Conservation (phyloP, 2,888 invertebrate genomes). For the Cecidostiba fungosa region DNA sequence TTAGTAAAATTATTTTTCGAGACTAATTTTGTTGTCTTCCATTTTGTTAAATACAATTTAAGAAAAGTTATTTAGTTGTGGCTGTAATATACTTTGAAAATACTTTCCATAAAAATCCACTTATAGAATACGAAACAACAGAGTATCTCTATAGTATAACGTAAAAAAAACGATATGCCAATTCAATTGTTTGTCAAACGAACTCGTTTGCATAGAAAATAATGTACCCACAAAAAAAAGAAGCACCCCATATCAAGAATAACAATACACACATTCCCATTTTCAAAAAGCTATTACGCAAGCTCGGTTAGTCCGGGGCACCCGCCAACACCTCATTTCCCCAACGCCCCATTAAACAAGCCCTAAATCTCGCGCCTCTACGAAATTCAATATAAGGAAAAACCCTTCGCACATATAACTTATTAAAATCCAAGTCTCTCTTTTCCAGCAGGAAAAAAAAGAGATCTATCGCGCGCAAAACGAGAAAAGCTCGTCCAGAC, state of each 20-base stretch:
- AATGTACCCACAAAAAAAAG: background rate
- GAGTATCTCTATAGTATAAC: no score
- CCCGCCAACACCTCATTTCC: constrained; percentile 15
- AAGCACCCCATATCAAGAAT: background rate
- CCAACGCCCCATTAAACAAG: constrained; percentile 58
- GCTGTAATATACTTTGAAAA: no score
- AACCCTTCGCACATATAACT: constrained; percentile 25
- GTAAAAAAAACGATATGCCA: no score
- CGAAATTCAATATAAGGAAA: constrained; percentile 35
- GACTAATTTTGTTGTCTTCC: no score
- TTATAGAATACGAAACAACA: no score
- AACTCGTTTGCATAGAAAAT: background rate
- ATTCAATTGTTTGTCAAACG: no score
- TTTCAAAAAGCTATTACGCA: constrained; percentile 32
- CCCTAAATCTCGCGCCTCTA: background rate
- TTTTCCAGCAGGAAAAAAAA: constrained; percentile 34
- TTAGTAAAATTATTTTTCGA: no score
- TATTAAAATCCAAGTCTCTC: constrained; percentile 48
- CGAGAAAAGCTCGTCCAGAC: constrained; percentile 6
- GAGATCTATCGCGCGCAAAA: constrained; percentile 48
- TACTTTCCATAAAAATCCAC: no score
- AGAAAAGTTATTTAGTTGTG: no score
- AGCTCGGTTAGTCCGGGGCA: background rate
- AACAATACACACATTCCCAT: background rate
- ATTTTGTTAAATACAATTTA: no score